Evolutionary conservation across 2,888 invertebrate species (phyloP), one percentile per base, ranked within the genome.

Genomic region (Hypena proboscidalis): DNA sequence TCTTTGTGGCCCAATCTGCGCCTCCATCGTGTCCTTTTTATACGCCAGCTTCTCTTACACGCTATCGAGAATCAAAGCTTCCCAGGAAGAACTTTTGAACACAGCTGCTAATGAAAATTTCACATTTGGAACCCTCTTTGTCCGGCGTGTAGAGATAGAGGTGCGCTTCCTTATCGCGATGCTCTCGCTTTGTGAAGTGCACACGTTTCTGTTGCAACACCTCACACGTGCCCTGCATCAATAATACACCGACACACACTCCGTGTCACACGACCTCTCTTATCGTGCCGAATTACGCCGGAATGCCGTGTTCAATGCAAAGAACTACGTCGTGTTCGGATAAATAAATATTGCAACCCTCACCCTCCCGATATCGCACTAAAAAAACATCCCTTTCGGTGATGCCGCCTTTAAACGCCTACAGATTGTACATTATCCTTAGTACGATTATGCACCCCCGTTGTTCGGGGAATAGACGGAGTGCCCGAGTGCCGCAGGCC

Each of bases 351-450:
- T 86, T 89, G 88, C 89, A 88, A n/a, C 90, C 90, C 90, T 90
- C 90, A 80, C 90, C 90, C 90, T 89, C 83, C 70, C 77, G 69
- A 83, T 87, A 83, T 84, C 78, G 84, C 78, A 80, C 85, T 85
- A 90, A 90, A 90, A 90, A 90, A 90, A 90, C 90, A 90, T 90
- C 90, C 90, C 90, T 90, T 90, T 88, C 83, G 81, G 71, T 81
- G 83, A 86, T 84, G 89, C 89, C 83, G 89, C 86, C 90, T 90
- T 90, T 90, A 90, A 90, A 90, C 89, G 90, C 89, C 90, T 90
- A 90, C 90, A 90, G 90, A 90, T 90, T 90, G 90, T 90, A 90
- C 90, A 90, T 90, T 90, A 90, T 90, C 90, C 89, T 90, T 88
- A 89, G 87, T 89, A 85, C 87, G 89, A 90, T 90, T 90, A 90